Evolutionary conservation across 2,888 invertebrate species (phyloP).

Genomic region (Mimachlamys varia): DNA sequence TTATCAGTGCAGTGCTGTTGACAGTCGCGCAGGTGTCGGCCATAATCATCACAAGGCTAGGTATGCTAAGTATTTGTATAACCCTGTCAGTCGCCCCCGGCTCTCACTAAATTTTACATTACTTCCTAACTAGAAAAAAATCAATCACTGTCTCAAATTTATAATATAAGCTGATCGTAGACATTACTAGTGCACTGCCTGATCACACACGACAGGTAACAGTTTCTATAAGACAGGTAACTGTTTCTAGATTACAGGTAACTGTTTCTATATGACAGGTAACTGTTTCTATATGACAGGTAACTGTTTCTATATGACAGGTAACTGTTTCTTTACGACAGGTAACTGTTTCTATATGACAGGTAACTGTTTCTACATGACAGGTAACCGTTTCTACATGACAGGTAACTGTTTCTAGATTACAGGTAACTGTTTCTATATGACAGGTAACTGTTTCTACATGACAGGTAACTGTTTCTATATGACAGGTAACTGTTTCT

Average conservation of each 20-base stretch:
- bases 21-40: slow-evolving; percentile 7
- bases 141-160: slow-evolving; percentile 8
- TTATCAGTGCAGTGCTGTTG: slow-evolving; percentile 7
- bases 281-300: background rate
- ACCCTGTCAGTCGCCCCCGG: background rate
- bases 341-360: background rate
- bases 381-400: background rate
- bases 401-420: background rate
- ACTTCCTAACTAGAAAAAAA: slow-evolving; percentile 20
- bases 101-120: background rate
- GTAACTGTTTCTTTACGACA: background rate
- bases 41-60: background rate
- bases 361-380: no score
- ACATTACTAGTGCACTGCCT: background rate
- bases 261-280: no score
- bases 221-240: background rate
- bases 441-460: background rate
- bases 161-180: background rate
- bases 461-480: background rate
- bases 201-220: background rate
- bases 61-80: background rate
- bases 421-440: background rate
- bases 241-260: background rate
- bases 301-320: background rate
- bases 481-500: no score